A percentile compares a stretch with the other conserved stretches of the same genome.
Evolutionary conservation across 1,140 invertebrate species (phyloP).

Genomic region (Drosophila sucinea): DNA sequence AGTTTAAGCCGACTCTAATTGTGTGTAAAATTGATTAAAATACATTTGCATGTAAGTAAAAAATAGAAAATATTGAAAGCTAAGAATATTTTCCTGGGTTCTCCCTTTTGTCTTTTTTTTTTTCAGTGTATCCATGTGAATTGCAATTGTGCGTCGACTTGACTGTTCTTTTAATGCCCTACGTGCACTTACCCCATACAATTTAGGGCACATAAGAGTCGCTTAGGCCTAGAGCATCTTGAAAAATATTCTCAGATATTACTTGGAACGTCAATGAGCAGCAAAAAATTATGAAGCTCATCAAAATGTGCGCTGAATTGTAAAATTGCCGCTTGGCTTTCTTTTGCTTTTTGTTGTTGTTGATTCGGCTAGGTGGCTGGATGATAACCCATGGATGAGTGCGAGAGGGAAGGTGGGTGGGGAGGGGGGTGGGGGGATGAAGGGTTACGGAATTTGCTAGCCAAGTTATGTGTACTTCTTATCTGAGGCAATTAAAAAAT

Average conservation of each 20-base stretch:
- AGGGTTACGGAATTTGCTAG: slow-evolving; percentile 16
- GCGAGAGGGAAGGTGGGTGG: neutral
- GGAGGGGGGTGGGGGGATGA: neutral
- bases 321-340: slow-evolving; percentile 72
- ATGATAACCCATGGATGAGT: neutral
- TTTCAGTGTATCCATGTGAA: too few species aligned
- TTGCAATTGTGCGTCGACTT: neutral
- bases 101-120: too few species aligned
- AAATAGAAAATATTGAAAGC: too few species aligned
- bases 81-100: too few species aligned
- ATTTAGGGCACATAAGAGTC: neutral
- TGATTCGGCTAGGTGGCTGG: slow-evolving; percentile 3
- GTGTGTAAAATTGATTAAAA: too few species aligned
- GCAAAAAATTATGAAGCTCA: slow-evolving; percentile 78
- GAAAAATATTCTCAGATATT: slow-evolving; percentile 39
- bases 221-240: neutral
- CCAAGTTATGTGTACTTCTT: slow-evolving; percentile 73
- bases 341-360: slow-evolving; percentile 21
- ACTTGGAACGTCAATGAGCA: slow-evolving; percentile 74
- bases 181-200: neutral
- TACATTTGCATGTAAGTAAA: too few species aligned
- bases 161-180: neutral
- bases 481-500: slow-evolving; percentile 79
- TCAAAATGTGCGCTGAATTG: slow-evolving; percentile 80
- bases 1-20: too few species aligned